Percentiles rank a stretch among this genome's conserved stretches.
phyloP scores from a whole-genome alignment of 2,888 invertebrate species.

The Lasiommata megera region DNA sequence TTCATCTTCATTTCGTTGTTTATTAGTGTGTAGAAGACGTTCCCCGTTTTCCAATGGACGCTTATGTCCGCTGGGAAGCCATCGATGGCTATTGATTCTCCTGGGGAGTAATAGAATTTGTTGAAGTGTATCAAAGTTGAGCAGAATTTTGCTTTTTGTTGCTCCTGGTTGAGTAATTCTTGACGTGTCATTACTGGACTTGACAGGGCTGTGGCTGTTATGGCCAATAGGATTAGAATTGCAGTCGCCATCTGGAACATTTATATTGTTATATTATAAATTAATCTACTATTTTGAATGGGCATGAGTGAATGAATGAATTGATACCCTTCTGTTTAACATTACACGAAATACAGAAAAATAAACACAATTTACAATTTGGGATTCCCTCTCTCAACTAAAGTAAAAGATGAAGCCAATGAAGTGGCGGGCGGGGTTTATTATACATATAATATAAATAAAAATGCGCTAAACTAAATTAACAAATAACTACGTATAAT shows the following conservation, averaged over 20 bases:
- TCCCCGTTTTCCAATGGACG: conserved; percentile 67
- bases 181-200: conserved; percentile 57
- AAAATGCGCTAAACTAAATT: too few species aligned
- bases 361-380: too few species aligned
- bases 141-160: conserved; percentile 46
- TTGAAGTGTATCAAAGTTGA: conserved; percentile 53
- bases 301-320: too few species aligned
- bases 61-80: conserved; percentile 71
- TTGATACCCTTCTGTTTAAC: too few species aligned
- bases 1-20: conserved; percentile 71
- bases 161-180: conserved; percentile 39
- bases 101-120: conserved; percentile 54
- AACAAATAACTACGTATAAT: too few species aligned
- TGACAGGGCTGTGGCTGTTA: conserved; percentile 37
- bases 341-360: too few species aligned
- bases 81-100: conserved; percentile 47
- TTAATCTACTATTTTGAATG: too few species aligned
- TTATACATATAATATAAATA: too few species aligned
- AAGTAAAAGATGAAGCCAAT: too few species aligned
- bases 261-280: too few species aligned
- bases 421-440: too few species aligned
- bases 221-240: conserved; percentile 40
- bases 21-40: conserved; percentile 64
- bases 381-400: too few species aligned
- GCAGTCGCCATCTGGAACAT: conserved; percentile 51